Evolutionary conservation across 2,888 invertebrate species (phyloP).

Genomic region (Heterodera filipjevi): DNA sequence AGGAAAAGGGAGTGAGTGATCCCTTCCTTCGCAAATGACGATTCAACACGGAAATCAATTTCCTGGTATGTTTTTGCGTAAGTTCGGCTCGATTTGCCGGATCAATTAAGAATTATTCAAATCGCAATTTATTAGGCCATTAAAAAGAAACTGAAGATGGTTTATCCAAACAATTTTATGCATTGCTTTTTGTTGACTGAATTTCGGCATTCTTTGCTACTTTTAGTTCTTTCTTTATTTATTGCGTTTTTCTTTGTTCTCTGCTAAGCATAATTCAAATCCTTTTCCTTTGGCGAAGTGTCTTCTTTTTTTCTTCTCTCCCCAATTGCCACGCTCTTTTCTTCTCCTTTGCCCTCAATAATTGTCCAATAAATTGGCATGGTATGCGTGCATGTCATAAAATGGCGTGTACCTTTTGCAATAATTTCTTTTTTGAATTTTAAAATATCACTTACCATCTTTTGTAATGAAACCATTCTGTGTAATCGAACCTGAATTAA

Average conservation of each 20-base stretch:
- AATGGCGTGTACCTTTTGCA: constrained; percentile 20
- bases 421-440: not conserved
- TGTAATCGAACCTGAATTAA: constrained; percentile 26
- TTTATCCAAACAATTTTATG: too few species aligned
- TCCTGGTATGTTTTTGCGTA: not conserved
- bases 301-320: not conserved
- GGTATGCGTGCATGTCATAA: constrained; percentile 28
- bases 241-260: too few species aligned
- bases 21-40: too few species aligned
- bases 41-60: too few species aligned
- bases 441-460: not conserved
- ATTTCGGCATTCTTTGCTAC: too few species aligned
- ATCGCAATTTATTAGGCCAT: too few species aligned
- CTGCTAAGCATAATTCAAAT: too few species aligned
- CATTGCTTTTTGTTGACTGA: too few species aligned
- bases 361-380: constrained; percentile 26
- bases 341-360: not conserved
- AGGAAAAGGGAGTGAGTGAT: not conserved
- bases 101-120: too few species aligned
- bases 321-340: not conserved
- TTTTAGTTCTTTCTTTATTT: too few species aligned
- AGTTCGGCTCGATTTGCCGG: too few species aligned
- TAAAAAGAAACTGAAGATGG: too few species aligned
- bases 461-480: constrained; percentile 28
- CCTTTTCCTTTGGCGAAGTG: not conserved